Base-by-base conservation (phyloP, 2,888 invertebrate genomes). In the Euspilapteryx auroguttella region DNA sequence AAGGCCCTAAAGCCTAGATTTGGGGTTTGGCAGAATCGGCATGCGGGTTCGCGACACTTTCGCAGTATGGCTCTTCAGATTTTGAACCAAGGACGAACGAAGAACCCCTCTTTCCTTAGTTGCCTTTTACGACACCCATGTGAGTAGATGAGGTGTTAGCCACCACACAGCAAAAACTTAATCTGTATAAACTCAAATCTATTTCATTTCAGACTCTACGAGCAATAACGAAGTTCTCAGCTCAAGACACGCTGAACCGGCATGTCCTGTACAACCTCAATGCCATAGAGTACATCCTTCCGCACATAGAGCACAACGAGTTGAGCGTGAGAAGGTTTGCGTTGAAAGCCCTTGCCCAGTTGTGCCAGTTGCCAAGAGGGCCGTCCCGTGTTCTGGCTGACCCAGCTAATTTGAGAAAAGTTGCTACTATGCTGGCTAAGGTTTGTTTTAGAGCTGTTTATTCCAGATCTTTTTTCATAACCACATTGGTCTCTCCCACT, bases 271-370 rank as follows among this genome's bases (percentile, higher is more conserved):
- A 44, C 35, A 38, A 62, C 24, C 31, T 73, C 25, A 25, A 58
- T 12, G 73, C 68, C 0, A 66, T 75, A 21, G 37, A 39, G 8
- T 61, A 45, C 31, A 61, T 73, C 8, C 37, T 73, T 9, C 56
- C 45, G 0, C 73, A 73, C 30, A 43, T 73, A 8, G 68, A 71
- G 2, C 62, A 69, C 27, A 10, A 38, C 0, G 71, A 69, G 38
- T 25, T 68, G 29, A 75, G 71, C 31, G 56, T 71, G 26, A 52
- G 49, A 29, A 59, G 80, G 41, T 80, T 79, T 31, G 68, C 79
- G 0, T 42, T 77, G 15, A 79, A 79, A 38, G 63, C 79, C 0
- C 35, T 80, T 20, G 77, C 78, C 0, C 75, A 79, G 40, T 58
- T 80, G 36, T 63, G 75, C 24, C 65, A 73, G 36, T 40, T 79